Base-by-base conservation (phyloP, 92 coral and sea anemone species). In the Plumapathes pennacea region DNA sequence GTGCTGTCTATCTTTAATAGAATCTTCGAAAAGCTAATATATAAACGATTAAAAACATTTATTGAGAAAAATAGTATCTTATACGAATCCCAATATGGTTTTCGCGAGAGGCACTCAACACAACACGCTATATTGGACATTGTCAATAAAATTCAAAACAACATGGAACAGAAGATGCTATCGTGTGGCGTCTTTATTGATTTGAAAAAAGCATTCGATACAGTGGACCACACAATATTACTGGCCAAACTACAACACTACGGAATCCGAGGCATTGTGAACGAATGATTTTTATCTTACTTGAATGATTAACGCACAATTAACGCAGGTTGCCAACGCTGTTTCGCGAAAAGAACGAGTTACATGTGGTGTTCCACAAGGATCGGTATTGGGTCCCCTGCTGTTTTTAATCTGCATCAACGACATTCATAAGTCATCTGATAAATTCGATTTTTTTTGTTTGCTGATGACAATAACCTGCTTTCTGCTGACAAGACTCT, bases 121-220 rank as follows among this genome's bases (percentile, higher is more conserved):
- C 59, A 64, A 8, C 81, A 63, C 30, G 73, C 72, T 2, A 24
- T 74, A n/a, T 13, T 74, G 10, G 81, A 74, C 28, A 63, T 74
- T 0, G 44, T 74, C 4, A 56, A 30, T 20, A 26, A 10, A 15
- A 74, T 74, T 1, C 72, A 63, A 54, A 15, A 17, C 33, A 63
- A 74, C 28, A 63, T 64, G 59, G 81, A 74, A 24, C 26, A 63
- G 28, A 33, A 51, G 25, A 4, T 29, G 43, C 54, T 49, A 36
- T 36, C 59, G 15, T 62, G 81, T 53, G 65, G 62, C 4, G 32
- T 72, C n/a, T 71, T 71, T 59, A 71, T 71, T 18, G 78, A 71
- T 28, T 30, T 71, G 3, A 36, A 71, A 50, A 71, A 71, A 38
- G 78, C 78, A 3, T 60, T 71, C 60, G 67, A 71, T 32, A 60